Evolutionary conservation across 2,113 vertebrate species (phyloP).

Genomic region (Anguilla japonica): DNA sequence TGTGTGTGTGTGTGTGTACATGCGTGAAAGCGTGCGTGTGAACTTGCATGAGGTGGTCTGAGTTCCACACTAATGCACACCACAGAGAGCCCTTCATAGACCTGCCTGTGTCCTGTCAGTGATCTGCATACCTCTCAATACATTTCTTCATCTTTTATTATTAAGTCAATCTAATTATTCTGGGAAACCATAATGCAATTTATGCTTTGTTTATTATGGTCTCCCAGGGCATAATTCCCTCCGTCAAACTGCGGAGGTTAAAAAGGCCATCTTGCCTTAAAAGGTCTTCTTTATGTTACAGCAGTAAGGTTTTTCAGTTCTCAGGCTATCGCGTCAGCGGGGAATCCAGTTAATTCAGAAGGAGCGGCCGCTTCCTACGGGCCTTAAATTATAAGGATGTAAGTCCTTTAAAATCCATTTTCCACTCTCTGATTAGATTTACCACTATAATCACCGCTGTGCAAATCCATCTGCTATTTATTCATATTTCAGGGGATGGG

Average conservation of each 20-base stretch:
- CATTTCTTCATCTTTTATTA: conserved; percentile 68
- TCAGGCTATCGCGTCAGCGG: conserved; percentile 53
- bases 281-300: conserved; percentile 59
- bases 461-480: conserved; percentile 62
- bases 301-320: conserved; percentile 54
- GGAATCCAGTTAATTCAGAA: conserved; percentile 69
- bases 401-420: conserved; percentile 74
- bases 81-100: conserved; percentile 37
- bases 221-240: conserved; percentile 59
- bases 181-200: conserved; percentile 65
- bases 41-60: conserved; percentile 27
- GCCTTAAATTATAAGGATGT: conserved; percentile 63
- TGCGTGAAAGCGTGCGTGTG: conserved; percentile 28
- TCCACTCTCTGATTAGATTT: conserved; percentile 68
- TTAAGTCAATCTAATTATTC: conserved; percentile 66
- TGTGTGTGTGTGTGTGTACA: conserved; percentile 23
- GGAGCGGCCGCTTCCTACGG: conserved; percentile 59
- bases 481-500: conserved; percentile 64
- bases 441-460: conserved; percentile 55
- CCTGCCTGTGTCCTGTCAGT: conserved; percentile 53
- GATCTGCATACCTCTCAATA: conserved; percentile 65
- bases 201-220: conserved; percentile 70
- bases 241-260: conserved; percentile 53
- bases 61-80: conserved; percentile 20
- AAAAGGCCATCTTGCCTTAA: conserved; percentile 51